Evolutionary conservation across 2,888 invertebrate genomes (phyloP).

Genomic region (Spisula solida): DNA sequence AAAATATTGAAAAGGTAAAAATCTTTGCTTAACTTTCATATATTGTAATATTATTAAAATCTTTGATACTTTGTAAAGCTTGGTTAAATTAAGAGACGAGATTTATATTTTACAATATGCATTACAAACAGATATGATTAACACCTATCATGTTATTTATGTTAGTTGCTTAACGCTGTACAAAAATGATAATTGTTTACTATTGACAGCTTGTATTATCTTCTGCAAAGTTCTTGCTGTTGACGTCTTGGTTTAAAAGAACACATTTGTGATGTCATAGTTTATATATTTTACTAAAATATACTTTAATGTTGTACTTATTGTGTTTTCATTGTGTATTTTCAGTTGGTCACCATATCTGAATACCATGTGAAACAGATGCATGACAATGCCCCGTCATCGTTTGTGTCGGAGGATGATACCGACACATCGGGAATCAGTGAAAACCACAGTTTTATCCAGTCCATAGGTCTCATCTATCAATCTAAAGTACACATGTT

Average conservation of each 20-base stretch:
- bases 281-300: no score
- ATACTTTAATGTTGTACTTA: neutral
- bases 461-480: slow-evolving; percentile 83
- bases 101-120: no score
- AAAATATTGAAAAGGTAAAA: slow-evolving; percentile 86
- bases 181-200: no score
- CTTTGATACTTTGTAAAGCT: neutral
- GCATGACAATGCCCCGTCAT: slow-evolving; percentile 81
- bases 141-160: no score
- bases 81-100: neutral
- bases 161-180: no score
- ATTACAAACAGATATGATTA: no score
- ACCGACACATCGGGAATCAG: slow-evolving; percentile 78
- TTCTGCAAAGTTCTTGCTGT: no score
- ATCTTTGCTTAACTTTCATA: neutral
- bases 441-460: slow-evolving; percentile 76
- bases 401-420: slow-evolving; percentile 80
- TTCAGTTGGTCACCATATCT: slow-evolving; percentile 83
- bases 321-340: neutral
- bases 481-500: slow-evolving; percentile 81
- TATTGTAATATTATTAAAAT: no score
- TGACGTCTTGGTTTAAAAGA: no score
- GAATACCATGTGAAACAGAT: slow-evolving; percentile 85
- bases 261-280: no score
- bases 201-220: no score